Conservation (phyloP, 1,140 invertebrate genomes). For the Nasonia giraulti region DNA sequence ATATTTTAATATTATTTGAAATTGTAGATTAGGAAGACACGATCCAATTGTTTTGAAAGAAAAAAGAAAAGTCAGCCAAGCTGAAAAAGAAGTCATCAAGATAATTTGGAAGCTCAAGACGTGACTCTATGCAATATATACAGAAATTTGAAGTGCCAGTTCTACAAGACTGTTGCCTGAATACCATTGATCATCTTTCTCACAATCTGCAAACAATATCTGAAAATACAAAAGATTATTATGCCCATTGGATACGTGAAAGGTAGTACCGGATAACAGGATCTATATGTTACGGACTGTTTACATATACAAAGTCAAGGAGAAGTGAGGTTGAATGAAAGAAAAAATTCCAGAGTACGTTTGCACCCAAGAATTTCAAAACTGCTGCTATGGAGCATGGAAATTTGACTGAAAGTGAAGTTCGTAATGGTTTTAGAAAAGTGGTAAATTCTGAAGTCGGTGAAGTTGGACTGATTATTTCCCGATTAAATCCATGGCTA, state of each 20-base stretch:
- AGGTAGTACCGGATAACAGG: conserved; percentile 39
- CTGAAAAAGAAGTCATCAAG: conserved; percentile 3
- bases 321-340: conserved; percentile 33
- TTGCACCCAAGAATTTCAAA: conserved; percentile 26
- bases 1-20: not conserved
- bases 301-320: conserved; percentile 31
- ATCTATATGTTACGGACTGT: conserved; percentile 19
- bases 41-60: conserved; percentile 3
- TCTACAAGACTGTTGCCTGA: not conserved
- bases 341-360: conserved; percentile 37
- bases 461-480: conserved; percentile 46
- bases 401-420: conserved; percentile 36
- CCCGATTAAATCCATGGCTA: conserved; percentile 46
- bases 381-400: conserved; percentile 35
- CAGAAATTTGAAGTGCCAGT: not conserved
- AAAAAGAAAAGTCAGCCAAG: not conserved
- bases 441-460: not conserved
- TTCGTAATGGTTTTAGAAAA: conserved; percentile 34
- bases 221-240: conserved; percentile 1
- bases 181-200: not conserved
- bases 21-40: conserved; percentile 23
- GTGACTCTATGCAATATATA: not conserved
- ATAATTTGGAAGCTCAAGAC: not conserved
- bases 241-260: conserved; percentile 32
- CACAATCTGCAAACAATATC: conserved; percentile 5